Evolutionary conservation across 2,888 invertebrate genomes (phyloP), one percentile per base, ranked within the genome.

Genomic region (Meloe dianella): DNA sequence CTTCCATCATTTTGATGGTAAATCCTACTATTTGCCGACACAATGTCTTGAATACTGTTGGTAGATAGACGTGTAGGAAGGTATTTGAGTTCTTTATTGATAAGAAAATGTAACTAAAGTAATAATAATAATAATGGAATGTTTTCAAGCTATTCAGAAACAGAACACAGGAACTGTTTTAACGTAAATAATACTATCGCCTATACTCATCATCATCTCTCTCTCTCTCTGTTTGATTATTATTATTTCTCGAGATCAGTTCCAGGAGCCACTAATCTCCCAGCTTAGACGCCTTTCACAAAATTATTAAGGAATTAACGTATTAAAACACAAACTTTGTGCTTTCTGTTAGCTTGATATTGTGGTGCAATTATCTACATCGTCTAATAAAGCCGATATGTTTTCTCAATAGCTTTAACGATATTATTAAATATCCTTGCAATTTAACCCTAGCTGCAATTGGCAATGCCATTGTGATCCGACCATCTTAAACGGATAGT

Each of bases 351-450:
- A 30, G 3, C 9, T 8, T 30, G 30, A 35, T 27, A n/a, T n/a
- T n/a, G 14, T 14, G 35, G n/a, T 17, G n/a, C 41, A 51, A 51
- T 51, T 20, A 20, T 51, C 9, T 51, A 10, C 9, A 51, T 3
- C n/a, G 22, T 51, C 9, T 22, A 51, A 51, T 51, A 51, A 51
- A 51, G 10, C 20, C 22, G 10, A 51, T 60, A 38, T 66, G 64
- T 64, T 64, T n/a, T 54, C 41, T 47, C 64, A 58, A 65, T 47
- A 58, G 68, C 54, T 29, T n/a, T 51, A 51, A 54, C 54, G 68
- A 70, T 70, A 66, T 70, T 69, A 69, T 71, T 71, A 69, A 71
- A 71, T 71, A 69, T 71, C 71, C 63, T 63, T 64, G 60, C 65
- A 69, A 58, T 71, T 70, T 67, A 67, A 64, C 61, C 61, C 68